Evolutionary conservation across 2,113 vertebrate genomes (phyloP), one percentile per base, ranked within the genome.

Genomic region (Macrotis lagotis): DNA sequence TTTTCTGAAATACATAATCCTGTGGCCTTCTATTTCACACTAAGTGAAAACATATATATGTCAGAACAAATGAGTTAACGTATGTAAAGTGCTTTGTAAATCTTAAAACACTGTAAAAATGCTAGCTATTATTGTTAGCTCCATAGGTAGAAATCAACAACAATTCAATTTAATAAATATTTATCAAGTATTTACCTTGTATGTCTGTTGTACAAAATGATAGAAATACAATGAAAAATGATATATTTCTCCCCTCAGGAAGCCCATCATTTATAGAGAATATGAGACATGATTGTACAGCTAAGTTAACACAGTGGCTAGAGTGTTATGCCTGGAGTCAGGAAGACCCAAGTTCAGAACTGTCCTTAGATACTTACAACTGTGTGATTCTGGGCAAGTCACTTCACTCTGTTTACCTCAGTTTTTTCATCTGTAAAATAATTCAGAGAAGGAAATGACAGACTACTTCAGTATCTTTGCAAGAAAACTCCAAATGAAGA

Each of bases 1-100:
- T n/a, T 19, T 55, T 0, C 66, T 4, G 0, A 0, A 3, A 51
- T 7, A 44, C 51, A 3, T 9, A 0, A 47, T 3, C 28, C 48
- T 48, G 12, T 8, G 50, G 91, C 11, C 91, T n/a, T 92, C 26
- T 25, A 0, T 66, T 91, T 92, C 52, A 28, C 31, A 55, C 90
- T 66, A n/a, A 51, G 50, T 7, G 12, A 88, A 37, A 74, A 26
- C 24, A 11, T 19, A 83, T 83, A 83, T 83, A 83, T 83, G 66
- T 19, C 44, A 83, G 66, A 83, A 44, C 37, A 44, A 83, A 74
- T 66, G 31, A 66, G 31, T 66, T 66, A 66, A 66, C n/a, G 44
- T 44, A 83, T 83, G 66, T 83, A 83, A 83, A 83, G 66, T 22
- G 66, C 19, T 83, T 83, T 83, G 66, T 22, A 83, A 83, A 83